A percentile compares a stretch with the other conserved stretches of the same genome.
phyloP scores from a whole-genome alignment of 2,888 invertebrate genomes.

The Epistrophe grossulariae region DNA sequence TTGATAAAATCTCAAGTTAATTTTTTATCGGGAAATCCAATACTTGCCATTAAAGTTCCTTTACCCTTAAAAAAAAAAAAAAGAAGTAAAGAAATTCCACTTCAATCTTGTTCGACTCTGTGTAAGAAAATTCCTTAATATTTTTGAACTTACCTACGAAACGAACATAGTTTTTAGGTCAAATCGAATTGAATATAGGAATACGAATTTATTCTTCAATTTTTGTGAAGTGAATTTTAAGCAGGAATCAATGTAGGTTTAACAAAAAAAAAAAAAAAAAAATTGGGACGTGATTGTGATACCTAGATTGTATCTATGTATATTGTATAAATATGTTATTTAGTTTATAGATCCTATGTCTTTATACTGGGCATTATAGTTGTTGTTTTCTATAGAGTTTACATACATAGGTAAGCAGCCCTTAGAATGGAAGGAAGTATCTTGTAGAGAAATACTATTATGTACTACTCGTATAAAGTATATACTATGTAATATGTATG shows the following conservation, averaged over 20 bases:
- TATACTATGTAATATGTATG: no score
- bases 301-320: not conserved
- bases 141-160: not conserved
- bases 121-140: not conserved
- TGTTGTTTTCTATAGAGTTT: not conserved
- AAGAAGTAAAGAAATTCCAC: no score
- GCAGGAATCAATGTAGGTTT: constrained; percentile 22
- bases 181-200: constrained; percentile 45
- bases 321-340: no score
- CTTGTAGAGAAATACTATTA: no score
- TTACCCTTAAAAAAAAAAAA: no score
- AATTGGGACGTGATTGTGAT: constrained; percentile 42
- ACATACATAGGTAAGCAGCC: no score
- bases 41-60: no score
- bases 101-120: no score
- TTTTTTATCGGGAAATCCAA: no score
- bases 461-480: no score
- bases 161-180: constrained; percentile 30
- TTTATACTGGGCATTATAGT: not conserved
- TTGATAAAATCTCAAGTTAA: no score
- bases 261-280: constrained; percentile 22
- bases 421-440: no score
- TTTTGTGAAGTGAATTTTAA: constrained; percentile 68
- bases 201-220: constrained; percentile 60
- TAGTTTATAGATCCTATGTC: not conserved